phyloP scores from a whole-genome alignment of 2,797 vertebrate species.

The Rhinella marina region DNA sequence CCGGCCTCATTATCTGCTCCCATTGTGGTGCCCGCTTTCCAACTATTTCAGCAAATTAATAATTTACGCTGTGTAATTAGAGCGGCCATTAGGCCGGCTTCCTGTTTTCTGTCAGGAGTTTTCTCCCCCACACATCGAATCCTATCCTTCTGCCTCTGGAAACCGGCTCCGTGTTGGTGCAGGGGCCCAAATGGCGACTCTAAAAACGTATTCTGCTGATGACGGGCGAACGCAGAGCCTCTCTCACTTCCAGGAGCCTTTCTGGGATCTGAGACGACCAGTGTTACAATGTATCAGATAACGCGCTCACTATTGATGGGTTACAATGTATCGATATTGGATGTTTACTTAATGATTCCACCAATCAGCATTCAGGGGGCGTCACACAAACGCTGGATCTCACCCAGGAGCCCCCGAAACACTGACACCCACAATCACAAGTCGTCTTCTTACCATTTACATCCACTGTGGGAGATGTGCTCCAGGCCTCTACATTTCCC shows the following conservation, averaged over 20 bases:
- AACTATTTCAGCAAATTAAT: conserved; percentile 82
- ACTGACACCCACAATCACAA: no score
- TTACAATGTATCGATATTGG: not conserved
- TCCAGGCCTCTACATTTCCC: not conserved
- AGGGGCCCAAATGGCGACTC: not conserved
- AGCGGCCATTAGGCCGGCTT: conserved; percentile 72
- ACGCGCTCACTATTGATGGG: not conserved
- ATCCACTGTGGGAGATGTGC: not conserved
- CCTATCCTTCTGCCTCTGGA: conserved; percentile 12
- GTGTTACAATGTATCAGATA: not conserved
- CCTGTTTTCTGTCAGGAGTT: conserved; percentile 70
- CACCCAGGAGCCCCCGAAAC: no score
- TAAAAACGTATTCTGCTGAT: conserved; percentile 24
- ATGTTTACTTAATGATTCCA: no score
- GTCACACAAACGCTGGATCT: not conserved
- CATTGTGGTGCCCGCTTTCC: conserved; percentile 77
- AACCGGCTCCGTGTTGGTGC: not conserved
- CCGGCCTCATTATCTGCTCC: conserved; percentile 38
- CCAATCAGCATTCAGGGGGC: not conserved
- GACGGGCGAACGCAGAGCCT: not conserved
- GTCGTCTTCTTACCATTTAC: not conserved
- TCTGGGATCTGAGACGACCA: not conserved
- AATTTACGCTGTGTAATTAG: conserved; percentile 82
- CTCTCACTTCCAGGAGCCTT: not conserved
- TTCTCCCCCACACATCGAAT: conserved; percentile 56